Percentiles rank a stretch among this genome's conserved stretches.
Conservation (phyloP, 1,140 invertebrate species). For the Mylabris phalerata region DNA sequence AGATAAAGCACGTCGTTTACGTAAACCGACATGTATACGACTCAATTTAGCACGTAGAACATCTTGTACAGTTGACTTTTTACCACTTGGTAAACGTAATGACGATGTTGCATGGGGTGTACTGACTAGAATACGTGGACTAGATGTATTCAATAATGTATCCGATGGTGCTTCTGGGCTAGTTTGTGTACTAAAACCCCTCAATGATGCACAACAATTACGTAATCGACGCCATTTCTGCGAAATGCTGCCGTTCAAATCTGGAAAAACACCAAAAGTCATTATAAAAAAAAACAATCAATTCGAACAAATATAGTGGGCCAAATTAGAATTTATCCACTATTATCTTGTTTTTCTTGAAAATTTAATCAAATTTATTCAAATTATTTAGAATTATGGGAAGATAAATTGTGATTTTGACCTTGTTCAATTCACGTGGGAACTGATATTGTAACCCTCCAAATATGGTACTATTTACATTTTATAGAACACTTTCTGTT, state of each 20-base stretch:
- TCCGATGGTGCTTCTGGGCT: slow-evolving; percentile 46
- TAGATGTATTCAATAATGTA: slow-evolving; percentile 40
- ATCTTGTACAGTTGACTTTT: slow-evolving; percentile 50
- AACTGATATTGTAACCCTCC: too few species aligned
- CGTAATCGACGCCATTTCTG: slow-evolving; percentile 64
- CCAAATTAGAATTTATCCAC: too few species aligned
- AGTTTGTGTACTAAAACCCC: slow-evolving; percentile 47
- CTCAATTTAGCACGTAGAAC: slow-evolving; percentile 56
- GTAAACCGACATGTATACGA: slow-evolving; percentile 58
- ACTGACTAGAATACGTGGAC: slow-evolving; percentile 38
- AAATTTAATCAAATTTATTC: too few species aligned
- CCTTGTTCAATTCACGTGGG: too few species aligned
- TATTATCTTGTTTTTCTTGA: too few species aligned
- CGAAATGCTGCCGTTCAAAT: slow-evolving; percentile 67
- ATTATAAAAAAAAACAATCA: background rate
- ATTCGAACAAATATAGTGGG: background rate
- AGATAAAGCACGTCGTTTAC: slow-evolving; percentile 55
- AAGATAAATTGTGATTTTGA: too few species aligned
- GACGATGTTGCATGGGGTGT: slow-evolving; percentile 42
- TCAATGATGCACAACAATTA: slow-evolving; percentile 57
- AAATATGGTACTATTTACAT: too few species aligned
- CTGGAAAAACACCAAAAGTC: slow-evolving; percentile 44
- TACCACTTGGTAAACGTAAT: slow-evolving; percentile 52
- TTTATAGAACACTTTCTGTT: too few species aligned
- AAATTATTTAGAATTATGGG: too few species aligned